These are phyloP conservation scores for Rhincodon typus DNA, from an alignment of 2,797 vertebrate species.

Conservation along the genomic window DNA sequence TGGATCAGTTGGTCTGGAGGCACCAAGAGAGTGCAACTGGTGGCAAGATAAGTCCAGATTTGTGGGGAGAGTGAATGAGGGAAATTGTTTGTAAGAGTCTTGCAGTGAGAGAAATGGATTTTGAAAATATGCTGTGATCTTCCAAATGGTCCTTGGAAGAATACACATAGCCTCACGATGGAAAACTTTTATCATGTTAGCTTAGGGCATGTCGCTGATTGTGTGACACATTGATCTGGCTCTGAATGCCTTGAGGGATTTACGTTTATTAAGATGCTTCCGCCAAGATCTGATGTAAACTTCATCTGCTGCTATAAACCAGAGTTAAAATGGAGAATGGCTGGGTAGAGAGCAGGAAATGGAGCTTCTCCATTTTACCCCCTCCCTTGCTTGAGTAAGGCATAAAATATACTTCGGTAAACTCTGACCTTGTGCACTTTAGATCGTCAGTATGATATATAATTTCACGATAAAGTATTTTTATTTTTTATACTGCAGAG, in stretches of 20 bases:
- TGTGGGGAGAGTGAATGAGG: not conserved
- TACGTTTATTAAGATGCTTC: not conserved
- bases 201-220: not conserved
- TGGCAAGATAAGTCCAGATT: not conserved
- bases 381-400: not conserved
- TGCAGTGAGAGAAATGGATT: not conserved
- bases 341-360: not conserved
- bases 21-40: not conserved
- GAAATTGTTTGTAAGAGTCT: not conserved
- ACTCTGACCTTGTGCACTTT: not conserved
- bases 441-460: not conserved
- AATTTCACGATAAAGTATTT: not conserved
- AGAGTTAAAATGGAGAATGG: not conserved
- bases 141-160: not conserved
- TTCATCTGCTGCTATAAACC: not conserved
- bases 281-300: not conserved
- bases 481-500: not conserved
- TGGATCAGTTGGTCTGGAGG: not conserved
- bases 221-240: not conserved
- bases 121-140: not conserved
- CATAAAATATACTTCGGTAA: not conserved
- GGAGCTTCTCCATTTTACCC: not conserved
- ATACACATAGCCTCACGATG: not conserved
- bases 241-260: not conserved
- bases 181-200: not conserved